phyloP scores from a whole-genome alignment of 1,140 invertebrate species.

The Drosophila leontia region DNA sequence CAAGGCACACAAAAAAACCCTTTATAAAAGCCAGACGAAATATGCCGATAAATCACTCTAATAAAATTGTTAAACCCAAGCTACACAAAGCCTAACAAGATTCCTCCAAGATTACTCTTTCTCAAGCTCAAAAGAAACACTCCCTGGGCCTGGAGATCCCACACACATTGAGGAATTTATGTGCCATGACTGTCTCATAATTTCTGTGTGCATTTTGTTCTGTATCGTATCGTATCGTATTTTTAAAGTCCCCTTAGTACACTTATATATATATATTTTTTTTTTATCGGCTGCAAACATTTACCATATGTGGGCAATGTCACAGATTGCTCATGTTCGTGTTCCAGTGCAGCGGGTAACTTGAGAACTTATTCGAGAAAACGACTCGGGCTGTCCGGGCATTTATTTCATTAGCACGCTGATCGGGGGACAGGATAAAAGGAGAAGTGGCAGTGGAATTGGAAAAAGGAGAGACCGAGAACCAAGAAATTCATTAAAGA shows the following conservation, averaged over 20 bases:
- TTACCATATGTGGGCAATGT: constrained; percentile 67
- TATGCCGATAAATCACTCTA: constrained; percentile 24
- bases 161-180: constrained; percentile 80
- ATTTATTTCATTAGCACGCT: constrained; percentile 81
- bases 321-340: constrained; percentile 72
- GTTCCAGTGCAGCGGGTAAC: constrained; percentile 54
- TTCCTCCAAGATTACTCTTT: constrained; percentile 22
- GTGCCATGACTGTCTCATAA: constrained; percentile 65
- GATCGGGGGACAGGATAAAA: constrained; percentile 56
- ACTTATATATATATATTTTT: constrained; percentile 25
- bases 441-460: constrained; percentile 18
- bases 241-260: constrained; percentile 28
- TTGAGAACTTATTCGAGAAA: constrained; percentile 58
- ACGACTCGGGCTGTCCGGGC: constrained; percentile 64
- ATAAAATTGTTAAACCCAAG: constrained; percentile 32
- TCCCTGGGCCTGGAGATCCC: constrained; percentile 48
- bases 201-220: constrained; percentile 58
- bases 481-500: constrained; percentile 68
- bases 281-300: constrained; percentile 42
- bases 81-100: constrained; percentile 21
- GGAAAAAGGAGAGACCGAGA: constrained; percentile 24
- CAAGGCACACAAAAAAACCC: not conserved
- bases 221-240: constrained; percentile 44
- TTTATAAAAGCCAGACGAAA: not conserved
- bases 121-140: constrained; percentile 28